Evolutionary conservation across 1,140 invertebrate species (phyloP).

Genomic region (Drosophila virilis): DNA sequence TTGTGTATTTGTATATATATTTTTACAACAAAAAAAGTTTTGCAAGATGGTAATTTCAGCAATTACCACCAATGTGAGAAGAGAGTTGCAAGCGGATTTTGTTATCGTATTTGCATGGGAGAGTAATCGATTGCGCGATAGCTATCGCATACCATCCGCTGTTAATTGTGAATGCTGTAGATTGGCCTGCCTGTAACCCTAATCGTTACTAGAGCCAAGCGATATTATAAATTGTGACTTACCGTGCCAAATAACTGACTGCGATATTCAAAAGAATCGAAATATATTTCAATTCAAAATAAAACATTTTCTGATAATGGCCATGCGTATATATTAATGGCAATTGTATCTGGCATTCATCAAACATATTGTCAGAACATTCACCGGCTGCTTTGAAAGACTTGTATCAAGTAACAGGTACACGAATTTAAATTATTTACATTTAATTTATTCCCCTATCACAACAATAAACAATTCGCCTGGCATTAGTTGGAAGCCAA

Average conservation of each 20-base stretch:
- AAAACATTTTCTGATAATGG: background rate
- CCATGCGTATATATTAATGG: background rate
- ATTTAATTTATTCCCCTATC: conserved; percentile 40
- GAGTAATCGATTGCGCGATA: conserved; percentile 20
- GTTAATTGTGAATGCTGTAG: background rate
- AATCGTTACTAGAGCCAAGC: background rate
- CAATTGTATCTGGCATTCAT: too few relatives aligned
- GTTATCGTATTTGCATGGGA: conserved; percentile 25
- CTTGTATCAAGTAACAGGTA: background rate
- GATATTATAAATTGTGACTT: background rate
- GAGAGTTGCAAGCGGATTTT: conserved; percentile 42
- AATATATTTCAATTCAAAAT: background rate
- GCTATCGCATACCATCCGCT: background rate
- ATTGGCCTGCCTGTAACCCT: background rate
- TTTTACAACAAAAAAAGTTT: conserved; percentile 57
- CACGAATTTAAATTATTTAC: background rate
- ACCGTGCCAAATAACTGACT: conserved; percentile 2
- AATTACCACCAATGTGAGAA: conserved; percentile 54
- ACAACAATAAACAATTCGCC: conserved; percentile 16
- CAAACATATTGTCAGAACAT: background rate
- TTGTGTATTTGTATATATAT: conserved; percentile 55
- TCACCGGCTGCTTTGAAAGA: background rate
- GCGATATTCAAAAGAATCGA: background rate
- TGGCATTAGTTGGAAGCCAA: conserved; percentile 44
- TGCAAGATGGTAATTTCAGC: conserved; percentile 55